phyloP scores from a whole-genome alignment of 2,888 invertebrate genomes.

The Hylaea fasciaria region DNA sequence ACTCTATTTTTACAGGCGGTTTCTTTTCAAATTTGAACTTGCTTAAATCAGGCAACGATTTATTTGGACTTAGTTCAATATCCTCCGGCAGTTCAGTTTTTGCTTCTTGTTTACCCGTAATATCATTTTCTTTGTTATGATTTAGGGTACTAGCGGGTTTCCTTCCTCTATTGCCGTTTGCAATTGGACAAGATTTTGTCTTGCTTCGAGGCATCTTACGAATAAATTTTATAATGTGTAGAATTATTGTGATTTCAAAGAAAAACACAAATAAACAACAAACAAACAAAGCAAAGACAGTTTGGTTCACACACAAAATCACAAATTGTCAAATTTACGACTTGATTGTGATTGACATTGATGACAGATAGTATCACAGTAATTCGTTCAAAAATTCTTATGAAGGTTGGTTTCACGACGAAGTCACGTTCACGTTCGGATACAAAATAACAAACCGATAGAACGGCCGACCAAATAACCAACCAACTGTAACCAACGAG shows the following conservation, averaged over 20 bases:
- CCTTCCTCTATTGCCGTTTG: conserved; percentile 8
- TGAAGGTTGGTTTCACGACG: no score
- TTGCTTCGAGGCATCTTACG: conserved; percentile 63
- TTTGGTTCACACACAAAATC: no score
- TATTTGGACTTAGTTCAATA: conserved; percentile 40
- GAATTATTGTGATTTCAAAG: conserved; percentile 13
- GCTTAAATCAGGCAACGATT: conserved; percentile 52
- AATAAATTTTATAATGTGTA: conserved; percentile 13
- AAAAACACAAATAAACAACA: no score
- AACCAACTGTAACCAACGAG: no score
- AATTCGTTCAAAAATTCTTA: no score
- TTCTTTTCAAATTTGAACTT: conserved; percentile 72
- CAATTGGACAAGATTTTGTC: conserved; percentile 39
- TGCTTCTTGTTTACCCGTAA: conserved; percentile 35
- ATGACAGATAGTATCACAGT: no score
- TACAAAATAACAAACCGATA: no score
- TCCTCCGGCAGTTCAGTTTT: conserved; percentile 42
- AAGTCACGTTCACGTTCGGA: no score
- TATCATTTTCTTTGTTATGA: conserved; percentile 9
- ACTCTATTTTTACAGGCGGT: conserved; percentile 71
- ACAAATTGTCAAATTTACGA: no score
- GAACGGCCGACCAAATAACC: no score
- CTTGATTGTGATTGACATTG: no score
- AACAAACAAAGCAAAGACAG: no score
- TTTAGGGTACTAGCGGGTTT: conserved; percentile 10